Evolutionary conservation across 2,888 invertebrate species (phyloP).

Genomic region (Rhabditoides inermis): DNA sequence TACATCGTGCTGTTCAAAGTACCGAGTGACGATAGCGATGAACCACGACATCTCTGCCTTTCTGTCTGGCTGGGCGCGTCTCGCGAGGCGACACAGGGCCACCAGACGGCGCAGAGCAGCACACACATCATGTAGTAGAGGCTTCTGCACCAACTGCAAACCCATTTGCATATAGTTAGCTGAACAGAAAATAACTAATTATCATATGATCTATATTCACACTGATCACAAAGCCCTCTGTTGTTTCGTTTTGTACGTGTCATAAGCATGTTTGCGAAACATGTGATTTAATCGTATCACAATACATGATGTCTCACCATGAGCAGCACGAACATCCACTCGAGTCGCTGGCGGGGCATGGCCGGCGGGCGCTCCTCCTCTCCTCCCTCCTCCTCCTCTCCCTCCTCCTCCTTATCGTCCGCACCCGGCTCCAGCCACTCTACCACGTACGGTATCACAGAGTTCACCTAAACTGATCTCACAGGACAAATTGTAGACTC

Average conservation of each 20-base stretch:
- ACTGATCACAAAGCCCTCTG: too few species aligned
- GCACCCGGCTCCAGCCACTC: conserved; percentile 19
- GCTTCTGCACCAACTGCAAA: conserved; percentile 15
- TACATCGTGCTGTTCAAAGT: conserved; percentile 27
- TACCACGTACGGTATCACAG: conserved; percentile 16
- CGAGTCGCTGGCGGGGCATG: conserved; percentile 21
- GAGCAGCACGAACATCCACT: conserved; percentile 26
- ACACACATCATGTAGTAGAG: conserved; percentile 19
- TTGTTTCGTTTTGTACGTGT: too few species aligned
- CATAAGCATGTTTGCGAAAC: too few species aligned
- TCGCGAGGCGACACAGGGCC: conserved; percentile 13
- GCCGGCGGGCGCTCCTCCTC: background rate
- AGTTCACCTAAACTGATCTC: conserved; percentile 13
- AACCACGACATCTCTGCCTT: conserved; percentile 22
- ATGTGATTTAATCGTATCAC: too few species aligned
- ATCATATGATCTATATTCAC: too few species aligned
- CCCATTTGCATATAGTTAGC: too few species aligned
- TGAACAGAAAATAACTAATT: too few species aligned
- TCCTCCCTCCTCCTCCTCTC: background rate
- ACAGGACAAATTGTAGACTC: too few species aligned
- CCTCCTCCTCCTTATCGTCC: background rate
- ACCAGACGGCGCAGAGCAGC: conserved; percentile 15
- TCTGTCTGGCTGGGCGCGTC: conserved; percentile 10
- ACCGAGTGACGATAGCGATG: conserved; percentile 24
- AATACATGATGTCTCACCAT: too few species aligned